Percentiles rank a stretch among this genome's conserved stretches.
phyloP scores from a whole-genome alignment of 2,888 invertebrate species.

The Leucophora obtusa region DNA sequence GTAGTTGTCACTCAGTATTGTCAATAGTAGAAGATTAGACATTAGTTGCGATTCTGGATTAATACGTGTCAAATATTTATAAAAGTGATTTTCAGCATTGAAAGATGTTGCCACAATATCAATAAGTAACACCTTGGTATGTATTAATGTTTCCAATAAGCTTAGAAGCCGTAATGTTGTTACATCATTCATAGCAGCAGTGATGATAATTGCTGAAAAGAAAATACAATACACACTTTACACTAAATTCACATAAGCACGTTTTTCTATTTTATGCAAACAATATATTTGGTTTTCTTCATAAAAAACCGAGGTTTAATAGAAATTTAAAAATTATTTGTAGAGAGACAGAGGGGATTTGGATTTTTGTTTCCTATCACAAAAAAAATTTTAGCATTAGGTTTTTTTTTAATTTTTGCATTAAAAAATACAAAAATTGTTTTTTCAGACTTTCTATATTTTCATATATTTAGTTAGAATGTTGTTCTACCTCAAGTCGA shows the following conservation, averaged over 20 bases:
- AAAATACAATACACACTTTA: background rate
- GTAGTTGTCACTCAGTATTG: constrained; percentile 78
- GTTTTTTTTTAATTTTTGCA: too few species aligned
- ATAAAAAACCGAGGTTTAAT: too few species aligned
- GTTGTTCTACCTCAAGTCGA: too few species aligned
- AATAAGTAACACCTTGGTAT: constrained; percentile 77
- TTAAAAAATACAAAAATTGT: too few species aligned
- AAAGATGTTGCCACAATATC: constrained; percentile 77
- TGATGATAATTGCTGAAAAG: constrained; percentile 74
- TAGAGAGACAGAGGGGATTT: too few species aligned
- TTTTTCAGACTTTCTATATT: too few species aligned
- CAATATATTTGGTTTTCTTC: too few species aligned
- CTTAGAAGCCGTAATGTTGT: constrained; percentile 72
- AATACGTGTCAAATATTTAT: constrained; percentile 75
- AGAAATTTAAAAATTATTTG: too few species aligned
- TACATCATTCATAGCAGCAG: constrained; percentile 75
- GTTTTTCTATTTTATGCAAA: too few species aligned
- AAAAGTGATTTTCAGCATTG: constrained; percentile 76
- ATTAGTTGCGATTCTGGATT: constrained; percentile 69
- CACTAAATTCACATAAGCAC: background rate
- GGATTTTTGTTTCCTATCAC: too few species aligned
- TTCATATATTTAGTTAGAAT: too few species aligned
- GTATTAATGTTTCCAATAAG: constrained; percentile 66
- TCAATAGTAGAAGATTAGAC: constrained; percentile 77
- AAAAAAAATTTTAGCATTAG: too few species aligned